A percentile compares a stretch with the other conserved stretches of the same genome.
These are phyloP conservation scores for Antedon bifida DNA, from an alignment of 35 echinoderm and acorn worm genomes.

Conservation along the genomic window DNA sequence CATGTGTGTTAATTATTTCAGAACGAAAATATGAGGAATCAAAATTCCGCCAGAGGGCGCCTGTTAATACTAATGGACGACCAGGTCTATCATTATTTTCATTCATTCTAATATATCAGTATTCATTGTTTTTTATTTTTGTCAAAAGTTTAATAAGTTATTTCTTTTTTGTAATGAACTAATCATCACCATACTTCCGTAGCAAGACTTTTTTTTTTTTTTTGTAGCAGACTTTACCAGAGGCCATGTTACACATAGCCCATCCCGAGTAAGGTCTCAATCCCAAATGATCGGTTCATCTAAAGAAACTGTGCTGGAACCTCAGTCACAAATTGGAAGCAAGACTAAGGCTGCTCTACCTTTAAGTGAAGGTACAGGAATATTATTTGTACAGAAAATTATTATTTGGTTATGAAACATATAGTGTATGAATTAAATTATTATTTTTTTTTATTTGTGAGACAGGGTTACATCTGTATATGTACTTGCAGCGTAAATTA, in stretches of 20 bases:
- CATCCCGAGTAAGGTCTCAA: neutral
- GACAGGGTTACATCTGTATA: too few relatives aligned
- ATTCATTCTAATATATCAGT: neutral
- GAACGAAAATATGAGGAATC: slow-evolving; percentile 86
- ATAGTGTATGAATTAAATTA: too few relatives aligned
- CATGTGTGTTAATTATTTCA: slow-evolving; percentile 39
- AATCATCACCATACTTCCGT: too few relatives aligned
- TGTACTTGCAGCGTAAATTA: too few relatives aligned
- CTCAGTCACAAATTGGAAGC: neutral
- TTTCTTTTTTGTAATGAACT: too few relatives aligned
- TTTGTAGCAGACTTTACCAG: neutral
- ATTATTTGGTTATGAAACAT: too few relatives aligned
- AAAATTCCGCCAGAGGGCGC: neutral
- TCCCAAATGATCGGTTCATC: neutral
- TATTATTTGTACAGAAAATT: too few relatives aligned
- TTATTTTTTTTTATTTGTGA: too few relatives aligned
- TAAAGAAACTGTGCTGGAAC: neutral
- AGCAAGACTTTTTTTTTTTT: too few relatives aligned
- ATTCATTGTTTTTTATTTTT: too few relatives aligned
- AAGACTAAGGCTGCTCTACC: neutral
- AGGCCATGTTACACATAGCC: neutral
- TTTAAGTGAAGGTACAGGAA: neutral
- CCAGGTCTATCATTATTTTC: neutral
- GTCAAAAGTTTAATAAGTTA: too few relatives aligned
- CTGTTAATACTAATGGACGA: neutral